Evolutionary conservation across 2,888 invertebrate genomes (phyloP).

Genomic region (Dicyrtomina minuta): DNA sequence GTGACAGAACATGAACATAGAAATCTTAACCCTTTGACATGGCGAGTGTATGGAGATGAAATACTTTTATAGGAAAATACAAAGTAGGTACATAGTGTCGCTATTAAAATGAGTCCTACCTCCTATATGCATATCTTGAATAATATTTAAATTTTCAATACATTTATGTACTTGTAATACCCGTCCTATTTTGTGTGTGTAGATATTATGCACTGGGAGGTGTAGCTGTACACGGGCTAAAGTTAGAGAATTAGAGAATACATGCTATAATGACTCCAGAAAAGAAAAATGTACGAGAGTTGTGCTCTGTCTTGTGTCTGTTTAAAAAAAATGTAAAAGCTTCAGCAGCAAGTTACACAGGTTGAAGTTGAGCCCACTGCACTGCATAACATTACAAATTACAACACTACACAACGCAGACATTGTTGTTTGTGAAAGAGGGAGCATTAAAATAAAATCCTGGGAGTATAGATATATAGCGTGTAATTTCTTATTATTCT

Average conservation of each 20-base stretch:
- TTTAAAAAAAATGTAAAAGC: conserved; percentile 11
- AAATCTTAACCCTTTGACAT: too few species aligned
- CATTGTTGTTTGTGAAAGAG: conserved; percentile 14
- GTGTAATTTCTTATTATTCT: conserved; percentile 27
- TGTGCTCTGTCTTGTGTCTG: neutral
- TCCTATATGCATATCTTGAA: too few species aligned
- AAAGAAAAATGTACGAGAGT: neutral
- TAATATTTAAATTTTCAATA: too few species aligned
- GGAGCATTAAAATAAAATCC: conserved; percentile 14
- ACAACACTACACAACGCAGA: neutral
- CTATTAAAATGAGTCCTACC: too few species aligned
- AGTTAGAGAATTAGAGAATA: neutral
- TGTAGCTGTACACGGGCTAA: neutral
- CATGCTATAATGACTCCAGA: neutral
- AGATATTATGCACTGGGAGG: too few species aligned
- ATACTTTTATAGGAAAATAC: too few species aligned
- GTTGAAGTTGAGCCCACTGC: neutral
- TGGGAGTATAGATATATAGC: conserved; percentile 2
- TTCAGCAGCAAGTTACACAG: neutral
- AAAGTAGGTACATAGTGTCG: too few species aligned
- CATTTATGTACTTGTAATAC: too few species aligned
- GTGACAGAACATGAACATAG: too few species aligned
- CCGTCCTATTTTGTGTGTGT: too few species aligned
- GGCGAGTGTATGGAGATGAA: too few species aligned
- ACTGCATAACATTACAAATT: conserved; percentile 3